Base-by-base conservation (phyloP, 2,113 vertebrate species). In the Trochalopteron elliotii region DNA sequence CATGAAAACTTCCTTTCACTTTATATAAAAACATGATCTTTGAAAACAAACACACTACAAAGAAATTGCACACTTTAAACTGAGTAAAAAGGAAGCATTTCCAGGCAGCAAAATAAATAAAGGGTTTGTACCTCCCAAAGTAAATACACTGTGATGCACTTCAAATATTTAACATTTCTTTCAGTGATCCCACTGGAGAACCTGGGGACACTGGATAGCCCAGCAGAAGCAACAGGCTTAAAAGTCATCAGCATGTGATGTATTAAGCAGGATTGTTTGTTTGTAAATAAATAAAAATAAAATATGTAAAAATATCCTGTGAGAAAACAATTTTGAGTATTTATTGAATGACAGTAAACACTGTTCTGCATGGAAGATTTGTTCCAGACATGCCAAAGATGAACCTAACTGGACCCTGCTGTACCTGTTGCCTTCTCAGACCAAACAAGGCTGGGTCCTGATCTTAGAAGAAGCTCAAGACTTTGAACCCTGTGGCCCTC, bases 221-320 rank as follows among this genome's bases (percentile, higher is more conserved):
- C 59, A 86, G 59, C 33, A 92, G 64, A 94, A 90, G 40, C 2
- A 90, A 31, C 92, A 96, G 79, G 20, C n/a, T 94, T 91, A 92
- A 97, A 95, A 95, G 52, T 47, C 75, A 90, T 93, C 52, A 90
- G 33, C 30, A 59, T 2, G 2, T 6, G 17, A 77, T 86, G 52
- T n/a, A 88, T 69, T 77, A 49, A 85, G 21, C 47, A 90, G 52
- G 24, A 25, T 63, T 30, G 50, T 83, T 93, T 95, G 67, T 79
- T 93, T 93, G 69, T 45, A 86, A 93, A 86, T 44, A 56, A 9
- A 65, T 45, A 79, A 84, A 92, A 95, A 95, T 91, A 93, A 95
- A 67, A 83, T 63, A 70, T 0, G 4, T 30, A 83, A 92, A 94
- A 92, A 93, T 93, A 93, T 45, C 56, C 56, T 49, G 39, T 96